phyloP scores from a whole-genome alignment of 2,888 invertebrate species.

The Amphiduros pacificus region DNA sequence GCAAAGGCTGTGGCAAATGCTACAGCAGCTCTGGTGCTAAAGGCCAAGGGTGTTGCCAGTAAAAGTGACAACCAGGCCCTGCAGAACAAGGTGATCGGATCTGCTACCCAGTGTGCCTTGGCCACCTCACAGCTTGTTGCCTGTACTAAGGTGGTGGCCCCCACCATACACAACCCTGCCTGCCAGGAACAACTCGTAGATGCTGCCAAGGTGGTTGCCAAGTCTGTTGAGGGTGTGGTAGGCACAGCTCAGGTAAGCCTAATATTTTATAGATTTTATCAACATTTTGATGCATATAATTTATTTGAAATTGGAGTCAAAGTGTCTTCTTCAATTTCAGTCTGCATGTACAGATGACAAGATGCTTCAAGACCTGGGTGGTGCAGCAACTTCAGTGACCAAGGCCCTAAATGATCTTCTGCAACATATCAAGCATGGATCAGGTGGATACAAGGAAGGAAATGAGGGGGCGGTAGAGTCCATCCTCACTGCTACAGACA shows the following conservation, averaged over 20 bases:
- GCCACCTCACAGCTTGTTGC: slow-evolving; percentile 97
- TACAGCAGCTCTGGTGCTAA: slow-evolving; percentile 91
- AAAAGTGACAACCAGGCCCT: slow-evolving; percentile 77
- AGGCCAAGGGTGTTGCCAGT: slow-evolving; percentile 94
- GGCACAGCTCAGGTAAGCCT: slow-evolving; percentile 61
- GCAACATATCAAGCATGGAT: slow-evolving; percentile 80
- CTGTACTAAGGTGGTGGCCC: slow-evolving; percentile 82
- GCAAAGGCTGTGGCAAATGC: slow-evolving; percentile 98
- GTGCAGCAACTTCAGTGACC: slow-evolving; percentile 85
- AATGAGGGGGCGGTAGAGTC: slow-evolving; percentile 79
- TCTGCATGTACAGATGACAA: slow-evolving; percentile 69
- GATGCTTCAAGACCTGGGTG: slow-evolving; percentile 74
- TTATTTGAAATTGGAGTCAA: too few relatives aligned
- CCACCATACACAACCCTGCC: slow-evolving; percentile 65
- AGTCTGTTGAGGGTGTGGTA: slow-evolving; percentile 87
- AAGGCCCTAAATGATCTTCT: slow-evolving; percentile 85
- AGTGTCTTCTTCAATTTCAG: slow-evolving; percentile 45
- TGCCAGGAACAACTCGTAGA: slow-evolving; percentile 85
- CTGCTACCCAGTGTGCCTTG: slow-evolving; percentile 94
- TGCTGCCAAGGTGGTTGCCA: slow-evolving; percentile 90
- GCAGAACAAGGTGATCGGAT: slow-evolving; percentile 86
- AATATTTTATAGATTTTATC: background rate
- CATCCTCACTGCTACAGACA: slow-evolving; percentile 86
- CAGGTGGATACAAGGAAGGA: too few relatives aligned
- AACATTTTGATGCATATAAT: too few relatives aligned